phyloP scores from a whole-genome alignment of 2,888 invertebrate species.

The Amphimallon solstitiale region DNA sequence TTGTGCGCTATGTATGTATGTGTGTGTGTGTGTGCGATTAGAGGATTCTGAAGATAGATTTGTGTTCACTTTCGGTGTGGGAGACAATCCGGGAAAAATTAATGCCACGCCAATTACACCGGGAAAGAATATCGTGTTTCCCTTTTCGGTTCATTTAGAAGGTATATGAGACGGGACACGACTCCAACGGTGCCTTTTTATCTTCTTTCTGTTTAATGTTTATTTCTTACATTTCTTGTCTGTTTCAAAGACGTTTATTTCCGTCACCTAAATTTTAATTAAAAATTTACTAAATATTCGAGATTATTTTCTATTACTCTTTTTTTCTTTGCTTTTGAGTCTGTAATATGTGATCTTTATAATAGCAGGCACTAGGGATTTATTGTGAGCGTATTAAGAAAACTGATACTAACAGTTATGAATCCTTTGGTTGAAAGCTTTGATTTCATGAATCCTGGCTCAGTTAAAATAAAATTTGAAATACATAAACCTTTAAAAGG shows the following conservation, averaged over 20 bases:
- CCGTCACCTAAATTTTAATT: slow-evolving; percentile 26
- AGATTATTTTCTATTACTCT: slow-evolving; percentile 1
- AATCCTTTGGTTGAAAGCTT: too few relatives aligned
- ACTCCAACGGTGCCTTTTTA: not conserved
- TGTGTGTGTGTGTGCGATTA: too few relatives aligned
- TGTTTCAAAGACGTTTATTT: slow-evolving; percentile 12
- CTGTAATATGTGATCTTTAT: too few relatives aligned
- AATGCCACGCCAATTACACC: slow-evolving; percentile 33
- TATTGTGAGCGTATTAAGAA: too few relatives aligned
- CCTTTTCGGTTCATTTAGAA: slow-evolving; percentile 24
- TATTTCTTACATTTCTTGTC: not conserved
- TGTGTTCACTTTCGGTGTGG: not conserved
- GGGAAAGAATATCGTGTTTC: slow-evolving; percentile 24
- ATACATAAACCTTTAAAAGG: too few relatives aligned
- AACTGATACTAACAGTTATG: too few relatives aligned
- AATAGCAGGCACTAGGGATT: too few relatives aligned
- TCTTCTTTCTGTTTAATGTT: not conserved
- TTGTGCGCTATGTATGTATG: not conserved
- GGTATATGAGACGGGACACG: slow-evolving; percentile 19
- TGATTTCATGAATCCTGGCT: too few relatives aligned
- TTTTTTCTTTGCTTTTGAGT: too few relatives aligned
- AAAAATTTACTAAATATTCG: slow-evolving; percentile 10
- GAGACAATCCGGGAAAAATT: slow-evolving; percentile 29
- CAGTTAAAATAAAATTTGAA: too few relatives aligned
- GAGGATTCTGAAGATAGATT: not conserved